Evolutionary conservation across 2,888 invertebrate genomes (phyloP).

Genomic region (Nomada fabriciana): DNA sequence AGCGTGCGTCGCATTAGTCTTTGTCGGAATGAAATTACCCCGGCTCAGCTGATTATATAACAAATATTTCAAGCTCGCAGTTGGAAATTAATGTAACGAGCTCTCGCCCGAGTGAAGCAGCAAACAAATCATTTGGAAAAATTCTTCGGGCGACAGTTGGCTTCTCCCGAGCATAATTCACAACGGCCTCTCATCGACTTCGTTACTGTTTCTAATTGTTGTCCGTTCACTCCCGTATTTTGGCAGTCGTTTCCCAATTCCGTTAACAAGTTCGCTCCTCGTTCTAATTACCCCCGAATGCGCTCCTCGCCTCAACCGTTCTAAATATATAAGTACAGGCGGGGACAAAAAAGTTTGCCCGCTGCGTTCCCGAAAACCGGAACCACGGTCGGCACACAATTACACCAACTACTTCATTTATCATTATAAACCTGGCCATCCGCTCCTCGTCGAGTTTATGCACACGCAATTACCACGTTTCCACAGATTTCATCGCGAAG

Average conservation of each 20-base stretch:
- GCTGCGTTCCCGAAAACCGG: conserved; percentile 8
- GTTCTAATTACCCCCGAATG: conserved; percentile 51
- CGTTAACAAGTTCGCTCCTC: conserved; percentile 49
- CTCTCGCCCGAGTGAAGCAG: not conserved
- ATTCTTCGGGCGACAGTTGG: conserved; percentile 4
- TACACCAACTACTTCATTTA: not conserved
- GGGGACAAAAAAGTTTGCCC: conserved; percentile 23
- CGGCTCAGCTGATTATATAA: not conserved
- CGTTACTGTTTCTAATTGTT: conserved; percentile 54
- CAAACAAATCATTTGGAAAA: conserved; percentile 40
- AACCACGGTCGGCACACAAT: conserved; percentile 13
- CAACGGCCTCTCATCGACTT: conserved; percentile 45
- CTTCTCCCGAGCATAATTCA: conserved; percentile 39
- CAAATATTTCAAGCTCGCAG: not conserved
- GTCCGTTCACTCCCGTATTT: conserved; percentile 48
- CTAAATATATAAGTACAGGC: conserved; percentile 7
- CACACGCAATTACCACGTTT: conserved; percentile 3
- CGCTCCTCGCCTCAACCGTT: conserved; percentile 38
- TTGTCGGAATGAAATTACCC: not conserved
- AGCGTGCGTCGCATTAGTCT: not conserved
- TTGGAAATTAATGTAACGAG: conserved; percentile 13
- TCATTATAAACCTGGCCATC: conserved; percentile 9
- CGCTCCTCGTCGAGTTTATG: too few relatives aligned
- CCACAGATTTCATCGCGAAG: not conserved
- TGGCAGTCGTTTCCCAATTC: conserved; percentile 47